Base-by-base conservation (phyloP, 1,140 invertebrate genomes). In the Drosophila pruinosa region DNA sequence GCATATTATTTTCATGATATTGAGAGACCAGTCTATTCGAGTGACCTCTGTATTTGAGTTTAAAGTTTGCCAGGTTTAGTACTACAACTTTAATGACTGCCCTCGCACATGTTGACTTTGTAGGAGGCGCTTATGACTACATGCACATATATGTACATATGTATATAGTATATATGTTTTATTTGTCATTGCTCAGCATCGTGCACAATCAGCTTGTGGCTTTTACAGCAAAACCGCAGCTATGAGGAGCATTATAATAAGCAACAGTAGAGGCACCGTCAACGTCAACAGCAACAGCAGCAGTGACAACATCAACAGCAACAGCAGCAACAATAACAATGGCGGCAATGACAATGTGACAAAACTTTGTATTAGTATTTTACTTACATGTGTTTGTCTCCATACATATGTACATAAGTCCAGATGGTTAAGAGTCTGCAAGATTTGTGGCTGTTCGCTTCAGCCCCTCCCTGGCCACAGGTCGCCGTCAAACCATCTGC, bases 261-360 rank as follows among this genome's bases (percentile, higher is more conserved):
- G 53, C 19, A 26, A 3, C 43, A 38, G 14, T 4, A 22, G 14
- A 17, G 43, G 14, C 43, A 41, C 4, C 7, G 10, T 8, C 22
- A 57, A 5, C 3, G 17, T 2, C 15, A 43, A 4, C 7, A 28
- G 12, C 12, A 48, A 7, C 22, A 48, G 24, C 45, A 48, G 5
- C 22, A 26, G 12, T 21, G 28, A 10, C 24, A 26, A 15, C 24
- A 28, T 5, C 15, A 28, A 14, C 26, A 50, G 21, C 43, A 24
- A 14, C 21, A 26, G 7, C 14, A 26, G 3, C 22, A 41, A 4
- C 36, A 10, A 47, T 26, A 22, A 43, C 48, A 53, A 34, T 31
- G 47, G 6, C 21, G 48, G 48, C 53, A 72, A 64, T 74, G 76
- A 79, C 63, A 79, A 80, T 79, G 72, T 56, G 65, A 63, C 68